A percentile compares a stretch with the other conserved stretches of the same genome.
Conservation (phyloP, 1,140 invertebrate species). For the Monochamus saltuarius region DNA sequence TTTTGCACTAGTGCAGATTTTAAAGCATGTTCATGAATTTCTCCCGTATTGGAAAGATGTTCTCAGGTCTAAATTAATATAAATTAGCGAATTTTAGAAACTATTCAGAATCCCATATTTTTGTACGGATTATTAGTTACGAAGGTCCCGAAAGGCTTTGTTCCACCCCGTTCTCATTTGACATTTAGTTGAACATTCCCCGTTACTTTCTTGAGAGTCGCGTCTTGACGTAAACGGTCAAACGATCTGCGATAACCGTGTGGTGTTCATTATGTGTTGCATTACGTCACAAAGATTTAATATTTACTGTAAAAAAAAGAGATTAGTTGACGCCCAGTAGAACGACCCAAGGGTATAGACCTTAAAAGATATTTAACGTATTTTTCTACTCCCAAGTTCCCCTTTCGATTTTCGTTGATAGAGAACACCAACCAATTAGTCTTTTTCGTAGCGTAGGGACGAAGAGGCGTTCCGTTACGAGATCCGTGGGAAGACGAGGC, state of each 20-base stretch:
- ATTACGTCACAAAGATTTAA: too few relatives aligned
- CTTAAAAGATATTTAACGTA: slow-evolving; percentile 18
- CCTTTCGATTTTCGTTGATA: slow-evolving; percentile 3
- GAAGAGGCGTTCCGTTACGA: too few relatives aligned
- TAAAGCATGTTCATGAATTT: not conserved
- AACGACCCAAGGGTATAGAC: slow-evolving; percentile 13
- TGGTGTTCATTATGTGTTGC: slow-evolving; percentile 6
- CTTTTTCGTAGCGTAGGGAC: too few relatives aligned
- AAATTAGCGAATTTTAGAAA: too few relatives aligned
- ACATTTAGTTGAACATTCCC: too few relatives aligned
- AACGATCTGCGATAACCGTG: not conserved
- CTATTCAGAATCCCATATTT: too few relatives aligned
- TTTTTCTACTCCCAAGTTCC: slow-evolving; percentile 26
- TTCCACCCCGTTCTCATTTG: too few relatives aligned
- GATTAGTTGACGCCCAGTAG: not conserved
- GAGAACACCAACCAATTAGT: slow-evolving; percentile 13
- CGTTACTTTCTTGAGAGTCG: too few relatives aligned
- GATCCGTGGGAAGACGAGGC: too few relatives aligned
- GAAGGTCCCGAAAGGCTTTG: too few relatives aligned
- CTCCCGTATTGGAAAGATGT: not conserved
- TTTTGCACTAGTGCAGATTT: not conserved
- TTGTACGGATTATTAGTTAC: too few relatives aligned
- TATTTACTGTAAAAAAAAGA: slow-evolving; percentile 7
- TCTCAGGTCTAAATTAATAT: not conserved
- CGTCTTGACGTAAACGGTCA: too few relatives aligned